Evolutionary conservation across 2,888 invertebrate species (phyloP), one percentile per base, ranked within the genome.

Genomic region (Sisyra nigra): DNA sequence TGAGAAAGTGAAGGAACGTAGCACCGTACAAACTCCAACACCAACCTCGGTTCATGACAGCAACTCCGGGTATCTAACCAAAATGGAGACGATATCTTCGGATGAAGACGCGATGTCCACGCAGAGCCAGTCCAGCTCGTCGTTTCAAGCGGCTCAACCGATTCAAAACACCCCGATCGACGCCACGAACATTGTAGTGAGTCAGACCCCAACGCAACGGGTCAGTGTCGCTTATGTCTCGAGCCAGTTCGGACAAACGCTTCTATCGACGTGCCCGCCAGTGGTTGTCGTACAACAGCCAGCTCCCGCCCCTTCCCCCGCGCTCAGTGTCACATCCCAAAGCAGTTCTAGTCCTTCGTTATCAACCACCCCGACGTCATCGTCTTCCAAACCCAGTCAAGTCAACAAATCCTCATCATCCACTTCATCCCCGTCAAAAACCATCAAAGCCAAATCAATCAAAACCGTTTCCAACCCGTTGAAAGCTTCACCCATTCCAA

Each of bases 1-100:
- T 46, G 83, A 84, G 54, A 82, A 83, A 63, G 81, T 85, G 0
- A 83, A 82, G 55, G 82, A 82, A 57, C 65, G 81, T 46, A 80
- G 80, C 51, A 78, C 74, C 17, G 75, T 74, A 3, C 73, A 72
- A 48, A 71, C 44, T 44, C 57, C 15, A 54, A 51, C 41, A 55
- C 55, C 43, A 14, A 32, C 41, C 2, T 37, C 24, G 7, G 24
- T 24, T 24, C 24, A 24, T 7, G 24, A 24, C 7, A 24, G 24
- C 24, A 24, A 24, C 7, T 24, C 24, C 24, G 24, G 24, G 3
- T 24, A 24, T 24, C 7, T 24, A 7, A 24, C 5, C 7, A 24
- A 24, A 24, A 24, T 24, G 24, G 24, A 24, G 7, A 5, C 24
- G 24, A 24, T 24, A 5, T 24, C 24, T 24, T 24, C 24, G 5